These are phyloP conservation scores for Pantherophis vulpinus DNA, from an alignment of 2,797 vertebrate species.

Conservation along the genomic window DNA sequence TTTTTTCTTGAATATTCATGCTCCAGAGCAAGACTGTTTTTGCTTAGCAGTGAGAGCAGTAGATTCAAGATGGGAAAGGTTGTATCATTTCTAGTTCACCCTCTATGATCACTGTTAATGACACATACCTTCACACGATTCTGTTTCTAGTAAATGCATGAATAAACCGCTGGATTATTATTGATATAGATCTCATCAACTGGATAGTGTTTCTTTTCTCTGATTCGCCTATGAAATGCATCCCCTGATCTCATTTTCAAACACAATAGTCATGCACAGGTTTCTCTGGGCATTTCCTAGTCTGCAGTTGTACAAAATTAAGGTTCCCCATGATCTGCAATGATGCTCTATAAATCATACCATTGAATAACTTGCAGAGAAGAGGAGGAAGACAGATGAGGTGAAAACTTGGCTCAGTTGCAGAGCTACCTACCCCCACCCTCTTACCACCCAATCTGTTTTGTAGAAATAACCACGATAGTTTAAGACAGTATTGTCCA, in stretches of 20 bases:
- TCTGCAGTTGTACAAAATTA: neutral
- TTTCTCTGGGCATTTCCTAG: neutral
- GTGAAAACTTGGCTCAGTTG: neutral
- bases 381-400: neutral
- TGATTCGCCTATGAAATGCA: neutral
- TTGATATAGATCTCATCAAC: neutral
- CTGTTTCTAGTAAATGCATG: neutral
- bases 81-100: neutral
- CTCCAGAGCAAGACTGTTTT: neutral
- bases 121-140: neutral
- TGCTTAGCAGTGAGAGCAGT: neutral
- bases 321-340: neutral
- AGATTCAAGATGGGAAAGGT: neutral
- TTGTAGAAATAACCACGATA: neutral
- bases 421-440: neutral
- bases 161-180: neutral
- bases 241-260: neutral
- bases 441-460: neutral
- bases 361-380: neutral
- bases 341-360: neutral
- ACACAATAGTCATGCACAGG: neutral
- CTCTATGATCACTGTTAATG: neutral
- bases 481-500: neutral
- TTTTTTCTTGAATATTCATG: conserved; percentile 23
- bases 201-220: neutral